Evolutionary conservation across 2,888 invertebrate genomes (phyloP), one percentile per base, ranked within the genome.

Genomic region (Agriopis aurantiaria): DNA sequence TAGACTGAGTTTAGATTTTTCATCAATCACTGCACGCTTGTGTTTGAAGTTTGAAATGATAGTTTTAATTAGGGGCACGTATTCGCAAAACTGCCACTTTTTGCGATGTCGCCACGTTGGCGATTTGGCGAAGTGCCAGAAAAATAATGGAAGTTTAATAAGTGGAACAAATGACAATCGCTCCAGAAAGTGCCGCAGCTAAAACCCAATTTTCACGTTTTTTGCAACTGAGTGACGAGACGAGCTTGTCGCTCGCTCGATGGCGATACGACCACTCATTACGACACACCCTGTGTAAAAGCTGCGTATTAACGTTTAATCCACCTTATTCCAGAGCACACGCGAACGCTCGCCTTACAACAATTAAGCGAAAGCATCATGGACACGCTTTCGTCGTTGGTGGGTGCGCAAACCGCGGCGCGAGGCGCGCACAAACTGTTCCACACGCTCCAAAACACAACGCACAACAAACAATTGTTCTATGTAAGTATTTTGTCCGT

Each of bases 401-500:
- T 98, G 65, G 98, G 98, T 33, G 97, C 97, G 67, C 97, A 97
- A 86, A 97, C 97, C 64, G 97, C 98, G 43, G 96, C 97, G 77
- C 95, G 97, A 76, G 98, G 98, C 57, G 96, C 97, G 0, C 96
- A 96, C 76, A 98, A 98, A 89, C 96, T 98, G 69, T 98, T 98
- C 89, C 96, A 97, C 85, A 97, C 97, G 61, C 91, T 98, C 76
- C 98, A 98, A 90, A 96, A 98, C 89, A 96, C 96, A 73, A 96
- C 96, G 82, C 96, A 98, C 84, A 98, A 98, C 90, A 98, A 98
- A 85, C 98, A 98, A 84, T 93, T 98, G 55, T 97, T 98, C 92
- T 98, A 98, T 92, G 98, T 98, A 88, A 96, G 97, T 96, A 73
- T 51, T 3, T 23, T 52, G 3, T 11, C 11, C 17, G 41, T 33